Percentiles rank a stretch among this genome's conserved stretches.
Conservation (phyloP, 2,888 invertebrate species). For the Volucella zonaria region DNA sequence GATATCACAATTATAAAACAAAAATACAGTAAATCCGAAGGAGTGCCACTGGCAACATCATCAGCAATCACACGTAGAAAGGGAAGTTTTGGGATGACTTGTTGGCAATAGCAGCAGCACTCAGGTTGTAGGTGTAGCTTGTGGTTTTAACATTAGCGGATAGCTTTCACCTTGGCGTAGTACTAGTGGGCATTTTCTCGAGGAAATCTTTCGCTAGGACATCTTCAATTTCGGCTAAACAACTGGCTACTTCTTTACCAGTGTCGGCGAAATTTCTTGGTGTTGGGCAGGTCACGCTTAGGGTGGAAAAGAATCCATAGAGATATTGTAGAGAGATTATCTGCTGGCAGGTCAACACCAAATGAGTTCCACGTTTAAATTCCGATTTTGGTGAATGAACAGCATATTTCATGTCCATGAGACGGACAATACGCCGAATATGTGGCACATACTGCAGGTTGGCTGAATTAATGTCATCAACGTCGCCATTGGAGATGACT, state of each 20-base stretch:
- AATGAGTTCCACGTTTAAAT: constrained; percentile 85
- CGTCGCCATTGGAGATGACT: constrained; percentile 78
- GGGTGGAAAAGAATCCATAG: constrained; percentile 90
- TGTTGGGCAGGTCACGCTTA: constrained; percentile 85
- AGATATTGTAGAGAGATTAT: constrained; percentile 89
- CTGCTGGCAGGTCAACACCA: constrained; percentile 86
- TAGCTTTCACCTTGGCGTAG: constrained; percentile 82
- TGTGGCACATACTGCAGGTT: constrained; percentile 88
- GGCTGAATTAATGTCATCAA: constrained; percentile 78
- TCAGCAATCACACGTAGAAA: constrained; percentile 78
- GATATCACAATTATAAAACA: constrained; percentile 70
- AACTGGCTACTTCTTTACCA: constrained; percentile 83
- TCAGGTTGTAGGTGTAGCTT: constrained; percentile 76
- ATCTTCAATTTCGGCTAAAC: constrained; percentile 86
- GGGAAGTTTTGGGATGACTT: constrained; percentile 77
- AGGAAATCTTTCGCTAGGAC: constrained; percentile 90
- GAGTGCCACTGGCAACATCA: constrained; percentile 15
- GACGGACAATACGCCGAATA: constrained; percentile 88
- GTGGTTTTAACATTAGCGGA: constrained; percentile 75
- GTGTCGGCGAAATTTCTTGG: constrained; percentile 83
- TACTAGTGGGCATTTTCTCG: constrained; percentile 85
- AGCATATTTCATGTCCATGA: constrained; percentile 87
- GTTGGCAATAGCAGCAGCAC: constrained; percentile 60
- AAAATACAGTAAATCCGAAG: constrained; percentile 24
- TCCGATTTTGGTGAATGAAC: constrained; percentile 79